Evolutionary conservation across 2,113 vertebrate species (phyloP), one percentile per base, ranked within the genome.

Genomic region (Athene noctua): DNA sequence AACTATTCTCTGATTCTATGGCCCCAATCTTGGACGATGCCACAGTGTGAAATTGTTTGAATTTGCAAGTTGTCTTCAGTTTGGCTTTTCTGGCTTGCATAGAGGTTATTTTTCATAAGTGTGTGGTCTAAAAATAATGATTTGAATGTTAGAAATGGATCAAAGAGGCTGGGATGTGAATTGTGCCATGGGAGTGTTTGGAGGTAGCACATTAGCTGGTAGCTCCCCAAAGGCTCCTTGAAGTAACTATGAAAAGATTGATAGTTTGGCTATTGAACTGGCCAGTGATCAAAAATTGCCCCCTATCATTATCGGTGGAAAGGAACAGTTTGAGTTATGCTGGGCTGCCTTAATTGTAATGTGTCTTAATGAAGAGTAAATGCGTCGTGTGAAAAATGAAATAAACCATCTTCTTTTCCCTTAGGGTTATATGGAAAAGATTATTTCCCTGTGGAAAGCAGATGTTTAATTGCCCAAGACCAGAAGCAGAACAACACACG

Each of bases 381-480:
- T 1, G 3, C 3, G 0, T 30, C 49, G 80, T 61, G 80, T 79
- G 83, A 89, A 93, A 95, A 95, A 84, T 80, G 40, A 91, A 93
- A 94, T 18, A 78, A 89, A 93, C 1, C 82, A 68, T 38, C 77
- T 72, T 91, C 57, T 85, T 91, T 65, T 46, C 84, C 92, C 90
- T 74, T 6, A 63, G 61, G 94, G 36, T 86, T 80, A 27, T 21
- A 89, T 27, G 77, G 32, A 88, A 86, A 54, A 68, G 57, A 49
- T 91, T 46, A 80, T 90, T 96, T 96, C 85, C 70, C 91, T 1
- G 49, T 81, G 89, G 94, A 94, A 94, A 92, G 88, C 92, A 94
- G 86, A 89, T 91, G 92, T 95, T 92, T 80, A 94, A 91, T 94
- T 92, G 88, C n/a, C 61, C 61, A 89, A 42, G 65, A 89, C 65